Conservation (phyloP, 2,888 invertebrate species). For the Nipponacmea schrenckii region DNA sequence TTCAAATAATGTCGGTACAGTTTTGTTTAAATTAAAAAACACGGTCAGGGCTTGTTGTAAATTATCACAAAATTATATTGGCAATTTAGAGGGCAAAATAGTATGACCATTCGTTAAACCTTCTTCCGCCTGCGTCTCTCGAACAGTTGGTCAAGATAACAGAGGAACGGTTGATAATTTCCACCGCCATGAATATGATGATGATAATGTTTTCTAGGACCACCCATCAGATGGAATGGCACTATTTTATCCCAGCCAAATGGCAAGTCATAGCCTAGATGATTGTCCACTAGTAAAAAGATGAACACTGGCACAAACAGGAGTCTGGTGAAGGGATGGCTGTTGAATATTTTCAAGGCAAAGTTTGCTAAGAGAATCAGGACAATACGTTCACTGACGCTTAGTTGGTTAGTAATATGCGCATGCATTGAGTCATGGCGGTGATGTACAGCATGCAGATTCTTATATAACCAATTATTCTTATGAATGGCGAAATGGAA, state of each 20-base stretch:
- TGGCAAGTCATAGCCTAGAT: slow-evolving; percentile 60
- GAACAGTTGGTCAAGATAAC: slow-evolving; percentile 48
- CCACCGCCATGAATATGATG: slow-evolving; percentile 53
- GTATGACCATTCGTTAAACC: too few species aligned
- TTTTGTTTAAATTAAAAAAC: too few species aligned
- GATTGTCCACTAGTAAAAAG: slow-evolving; percentile 53
- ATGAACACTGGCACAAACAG: slow-evolving; percentile 56
- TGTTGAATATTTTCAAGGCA: slow-evolving; percentile 47
- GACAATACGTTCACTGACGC: slow-evolving; percentile 46
- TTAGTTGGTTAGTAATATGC: slow-evolving; percentile 59
- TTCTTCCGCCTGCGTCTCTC: slow-evolving; percentile 10
- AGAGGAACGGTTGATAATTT: slow-evolving; percentile 58
- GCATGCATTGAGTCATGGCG: slow-evolving; percentile 49
- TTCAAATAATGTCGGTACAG: too few species aligned
- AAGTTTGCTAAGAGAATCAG: slow-evolving; percentile 56
- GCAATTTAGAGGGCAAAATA: too few species aligned
- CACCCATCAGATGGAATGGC: slow-evolving; percentile 51
- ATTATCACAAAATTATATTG: too few species aligned
- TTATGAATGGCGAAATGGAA: slow-evolving; percentile 52
- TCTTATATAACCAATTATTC: slow-evolving; percentile 49
- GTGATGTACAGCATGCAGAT: slow-evolving; percentile 57
- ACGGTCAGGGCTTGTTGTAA: too few species aligned
- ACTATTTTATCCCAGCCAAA: slow-evolving; percentile 53
- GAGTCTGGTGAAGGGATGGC: slow-evolving; percentile 56
- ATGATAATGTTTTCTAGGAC: slow-evolving; percentile 48